Evolutionary conservation across 2,797 vertebrate genomes (phyloP), one percentile per base, ranked within the genome.

Genomic region (Chiroxiphia lanceolata): DNA sequence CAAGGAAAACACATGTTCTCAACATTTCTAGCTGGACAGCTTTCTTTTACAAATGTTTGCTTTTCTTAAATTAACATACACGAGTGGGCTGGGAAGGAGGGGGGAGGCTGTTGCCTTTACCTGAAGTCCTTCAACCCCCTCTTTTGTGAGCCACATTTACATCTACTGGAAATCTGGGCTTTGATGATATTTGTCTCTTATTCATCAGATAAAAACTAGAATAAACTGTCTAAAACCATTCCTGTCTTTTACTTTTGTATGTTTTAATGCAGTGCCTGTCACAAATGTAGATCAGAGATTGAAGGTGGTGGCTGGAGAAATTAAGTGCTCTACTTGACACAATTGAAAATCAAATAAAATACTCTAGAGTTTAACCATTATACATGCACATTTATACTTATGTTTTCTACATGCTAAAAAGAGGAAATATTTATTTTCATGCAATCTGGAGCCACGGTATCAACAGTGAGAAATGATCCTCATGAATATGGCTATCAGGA

Each of bases 41-140:
- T 92, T 90, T 95, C 61, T 83, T 90, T 89, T 83, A 77, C 50
- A 90, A 95, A 92, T 80, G 86, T 90, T 96, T 96, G n/a, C 42
- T 80, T 80, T 89, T 42, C 90, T 95, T 92, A 75, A 77, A 92
- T 90, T 92, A 89, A 69, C 50, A 83, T 71, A 57, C 6, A 72
- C 20, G 63, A 56, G 83, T 67, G 63, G 70, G 47, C 1, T 87
- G 45, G 21, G 19, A 40, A 17, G 27, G 27, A 11, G 25, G 11
- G 19, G 18, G 25, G 10, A 7, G 9, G 27, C 10, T 83, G 40
- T 51, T 92, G 31, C 16, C 54, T 89, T 94, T 78, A 96, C 86
- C 88, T 83, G 77, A 93, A 80, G 6, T 56, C 20, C 76, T 94
- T 90, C 78, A 78, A 33, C 38, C 42, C 18, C 27, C 23, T 74